A percentile compares a stretch with the other conserved stretches of the same genome.
Conservation (phyloP, 2,797 vertebrate species). For the Garrulus glandarius region DNA sequence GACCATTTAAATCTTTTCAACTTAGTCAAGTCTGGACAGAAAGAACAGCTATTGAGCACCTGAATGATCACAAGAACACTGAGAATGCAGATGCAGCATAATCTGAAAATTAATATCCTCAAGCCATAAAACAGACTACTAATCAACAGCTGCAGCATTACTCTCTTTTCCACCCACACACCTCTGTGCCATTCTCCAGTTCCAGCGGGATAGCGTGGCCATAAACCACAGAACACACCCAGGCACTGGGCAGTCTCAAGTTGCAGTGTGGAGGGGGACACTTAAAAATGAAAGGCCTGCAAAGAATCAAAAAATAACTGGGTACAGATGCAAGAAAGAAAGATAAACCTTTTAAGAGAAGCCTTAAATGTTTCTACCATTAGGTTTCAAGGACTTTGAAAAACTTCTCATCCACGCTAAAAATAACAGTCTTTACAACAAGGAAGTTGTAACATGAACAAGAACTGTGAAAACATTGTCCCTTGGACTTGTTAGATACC, state of each 20-base stretch:
- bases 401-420: not conserved
- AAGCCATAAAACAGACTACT: not conserved
- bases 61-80: not conserved
- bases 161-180: not conserved
- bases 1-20: not conserved
- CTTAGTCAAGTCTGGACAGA: not conserved
- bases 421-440: not conserved
- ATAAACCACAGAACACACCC: not conserved
- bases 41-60: not conserved
- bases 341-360: not conserved
- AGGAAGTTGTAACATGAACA: not conserved
- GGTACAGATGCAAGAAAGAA: not conserved
- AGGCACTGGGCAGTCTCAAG: not conserved
- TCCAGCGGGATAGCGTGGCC: fast-evolving
- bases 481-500: not conserved
- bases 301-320: not conserved
- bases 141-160: not conserved
- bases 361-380: not conserved
- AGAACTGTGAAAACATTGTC: not conserved
- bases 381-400: not conserved
- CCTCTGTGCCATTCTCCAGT: not conserved
- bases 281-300: not conserved
- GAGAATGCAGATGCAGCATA: not conserved
- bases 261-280: not conserved
- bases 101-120: not conserved